phyloP scores from a whole-genome alignment of 1,140 invertebrate species.

The Hycleus cichorii region DNA sequence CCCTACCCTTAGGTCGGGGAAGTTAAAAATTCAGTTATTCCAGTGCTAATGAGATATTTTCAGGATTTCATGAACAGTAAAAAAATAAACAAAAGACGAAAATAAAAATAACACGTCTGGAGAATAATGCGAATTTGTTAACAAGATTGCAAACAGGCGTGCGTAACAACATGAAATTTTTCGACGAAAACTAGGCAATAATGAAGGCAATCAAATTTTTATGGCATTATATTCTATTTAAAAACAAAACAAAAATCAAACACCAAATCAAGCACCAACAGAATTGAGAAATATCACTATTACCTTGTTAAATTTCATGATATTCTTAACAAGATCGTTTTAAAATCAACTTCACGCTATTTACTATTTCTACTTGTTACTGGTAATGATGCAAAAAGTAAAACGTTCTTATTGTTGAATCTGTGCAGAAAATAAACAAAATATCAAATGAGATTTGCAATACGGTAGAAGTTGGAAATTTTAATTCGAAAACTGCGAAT shows the following conservation, averaged over 20 bases:
- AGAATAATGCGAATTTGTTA: conserved; percentile 3
- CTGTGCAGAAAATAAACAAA: too few species aligned
- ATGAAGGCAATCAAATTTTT: conserved; percentile 5
- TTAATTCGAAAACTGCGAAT: too few species aligned
- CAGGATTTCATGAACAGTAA: too few species aligned
- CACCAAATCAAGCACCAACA: too few species aligned
- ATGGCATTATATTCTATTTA: background rate
- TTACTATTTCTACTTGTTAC: too few species aligned
- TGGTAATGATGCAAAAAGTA: too few species aligned
- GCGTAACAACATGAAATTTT: conserved; percentile 3
- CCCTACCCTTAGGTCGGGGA: too few species aligned
- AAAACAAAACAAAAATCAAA: background rate
- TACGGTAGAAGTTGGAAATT: too few species aligned
- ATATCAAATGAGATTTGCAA: too few species aligned
- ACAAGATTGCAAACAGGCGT: conserved; percentile 5
- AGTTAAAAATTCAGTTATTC: too few species aligned
- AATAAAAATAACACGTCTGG: background rate
- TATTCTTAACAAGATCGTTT: conserved; percentile 5
- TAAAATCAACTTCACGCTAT: background rate
- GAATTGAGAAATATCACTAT: background rate
- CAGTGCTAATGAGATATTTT: conserved; percentile 1
- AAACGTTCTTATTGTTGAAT: too few species aligned
- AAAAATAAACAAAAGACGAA: too few species aligned
- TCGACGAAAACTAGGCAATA: background rate
- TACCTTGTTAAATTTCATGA: conserved; percentile 2